Evolutionary conservation across 2,888 invertebrate species (phyloP), one percentile per base, ranked within the genome.

Genomic region (Norana najaformis): DNA sequence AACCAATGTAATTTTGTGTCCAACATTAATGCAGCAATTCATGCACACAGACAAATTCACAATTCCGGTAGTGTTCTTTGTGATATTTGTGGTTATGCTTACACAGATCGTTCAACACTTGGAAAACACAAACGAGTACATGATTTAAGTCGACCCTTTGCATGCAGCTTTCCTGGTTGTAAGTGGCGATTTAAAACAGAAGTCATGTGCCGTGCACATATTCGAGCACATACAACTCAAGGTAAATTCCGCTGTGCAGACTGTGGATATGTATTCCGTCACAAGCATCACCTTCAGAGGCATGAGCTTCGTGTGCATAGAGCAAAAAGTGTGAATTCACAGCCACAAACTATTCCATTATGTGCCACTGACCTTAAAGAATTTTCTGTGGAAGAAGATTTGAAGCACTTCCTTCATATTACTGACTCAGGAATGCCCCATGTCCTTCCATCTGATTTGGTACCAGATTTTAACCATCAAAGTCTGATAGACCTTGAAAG

Each of bases 71-170:
- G 94, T 90, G 93, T 94, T 20, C 91, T 94, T 11, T 94, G 94
- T 92, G 94, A 94, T 69, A 92, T 93, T 16, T 94, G 94, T 91
- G 94, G 94, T 1, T 91, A 91, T 69, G 94, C 94, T 5, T 94
- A 94, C 91, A 93, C 92, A 5, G 94, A 94, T 90, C 93, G 93
- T 90, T 93, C 94, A 3, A 94, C 94, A 0, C 90, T 94, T 47
- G 92, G 92, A 39, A 94, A 94, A 91, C 94, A 94, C 90, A 94
- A 93, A 90, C 92, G 93, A 38, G 94, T 94, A n/a, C 94, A 94
- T 91, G 94, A 94, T 89, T 90, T 91, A 13, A 91, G 89, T 53
- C 92, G 94, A 37, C 94, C 94, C 0, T 94, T 92, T 91, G 93
- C 93, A 0, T 94, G 94, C 90, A 92, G 92, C 18, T 93, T 92